Conservation (phyloP, 1,140 invertebrate genomes). For the Bombyx mandarina region DNA sequence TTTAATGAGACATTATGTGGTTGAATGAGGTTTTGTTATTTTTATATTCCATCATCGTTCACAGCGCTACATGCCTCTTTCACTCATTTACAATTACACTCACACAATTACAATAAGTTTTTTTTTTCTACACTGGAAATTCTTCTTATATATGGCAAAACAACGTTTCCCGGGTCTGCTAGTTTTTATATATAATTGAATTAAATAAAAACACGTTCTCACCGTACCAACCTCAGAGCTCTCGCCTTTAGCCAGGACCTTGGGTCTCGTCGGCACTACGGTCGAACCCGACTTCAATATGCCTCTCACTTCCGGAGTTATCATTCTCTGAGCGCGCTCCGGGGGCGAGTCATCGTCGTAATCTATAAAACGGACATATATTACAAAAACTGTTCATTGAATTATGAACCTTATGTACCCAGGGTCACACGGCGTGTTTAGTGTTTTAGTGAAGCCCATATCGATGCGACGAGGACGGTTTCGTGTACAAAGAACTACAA, state of each 20-base stretch:
- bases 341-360: constrained; percentile 56
- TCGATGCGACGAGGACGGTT: too few relatives aligned
- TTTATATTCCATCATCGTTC: too few relatives aligned
- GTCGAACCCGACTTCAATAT: constrained; percentile 71
- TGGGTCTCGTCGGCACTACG: constrained; percentile 47
- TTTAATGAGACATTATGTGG: too few relatives aligned
- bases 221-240: constrained; percentile 58
- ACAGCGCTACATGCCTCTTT: neutral
- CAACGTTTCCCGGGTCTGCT: too few relatives aligned
- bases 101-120: too few relatives aligned
- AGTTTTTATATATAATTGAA: neutral
- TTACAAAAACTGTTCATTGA: neutral
- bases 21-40: too few relatives aligned
- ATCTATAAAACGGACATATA: constrained; percentile 22
- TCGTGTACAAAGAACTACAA: too few relatives aligned
- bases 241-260: constrained; percentile 58
- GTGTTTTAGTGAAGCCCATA: constrained; percentile 1
- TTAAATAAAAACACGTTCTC: neutral
- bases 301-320: constrained; percentile 66
- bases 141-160: too few relatives aligned
- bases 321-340: constrained; percentile 65
- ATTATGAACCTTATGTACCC: neutral
- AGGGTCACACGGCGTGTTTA: neutral
- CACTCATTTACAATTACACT: neutral
- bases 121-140: too few relatives aligned